Base-by-base conservation (phyloP, 64 coral and sea anemone genomes). In the Astreopora myriophthalma region DNA sequence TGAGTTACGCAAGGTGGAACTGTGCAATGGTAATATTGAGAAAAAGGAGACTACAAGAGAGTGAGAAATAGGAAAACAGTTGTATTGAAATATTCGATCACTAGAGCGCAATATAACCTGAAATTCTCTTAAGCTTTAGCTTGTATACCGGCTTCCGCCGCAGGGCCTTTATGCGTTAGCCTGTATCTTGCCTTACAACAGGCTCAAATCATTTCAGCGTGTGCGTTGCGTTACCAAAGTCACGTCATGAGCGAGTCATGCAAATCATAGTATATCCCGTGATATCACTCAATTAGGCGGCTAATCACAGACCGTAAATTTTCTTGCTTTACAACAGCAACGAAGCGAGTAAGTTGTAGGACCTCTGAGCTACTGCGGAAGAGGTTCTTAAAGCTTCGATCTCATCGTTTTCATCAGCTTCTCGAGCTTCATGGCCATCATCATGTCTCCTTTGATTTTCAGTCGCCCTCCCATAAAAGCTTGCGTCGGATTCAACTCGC, bases 401-500 rank as follows among this genome's bases (percentile, higher is more conserved):
- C 90, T 93, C 91, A 96, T 90, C 11, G 65, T 60, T 40, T 72
- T 86, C 95, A 96, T 96, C 7, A 96, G 78, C 83, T 89, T 93
- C 29, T 96, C 95, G 3, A 96, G 91, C 78, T 96, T 96, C 95
- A 96, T 96, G 3, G 95, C 95, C 26, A 89, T 31, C 95, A 96
- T 94, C 91, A 96, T 93, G 64, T 96, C 87, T 66, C 95, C 95
- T 51, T 96, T 96, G 26, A 96, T 86, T 80, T 96, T 96, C 5
- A 96, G 60, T 79, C 90, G 89, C 29, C 95, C 95, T 80, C 72
- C 91, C 95, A 96, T 96, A 46, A 96, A 96, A 16, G 95, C 95
- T 48, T 93, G 85, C 5, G 95, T 96, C 25, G 95, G 91, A 68
- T 96, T 96, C 48, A 96, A 36, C 46, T 96, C 70, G 40, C 95